Conservation (phyloP, 2,113 vertebrate species). For the Prunella himalayana region DNA sequence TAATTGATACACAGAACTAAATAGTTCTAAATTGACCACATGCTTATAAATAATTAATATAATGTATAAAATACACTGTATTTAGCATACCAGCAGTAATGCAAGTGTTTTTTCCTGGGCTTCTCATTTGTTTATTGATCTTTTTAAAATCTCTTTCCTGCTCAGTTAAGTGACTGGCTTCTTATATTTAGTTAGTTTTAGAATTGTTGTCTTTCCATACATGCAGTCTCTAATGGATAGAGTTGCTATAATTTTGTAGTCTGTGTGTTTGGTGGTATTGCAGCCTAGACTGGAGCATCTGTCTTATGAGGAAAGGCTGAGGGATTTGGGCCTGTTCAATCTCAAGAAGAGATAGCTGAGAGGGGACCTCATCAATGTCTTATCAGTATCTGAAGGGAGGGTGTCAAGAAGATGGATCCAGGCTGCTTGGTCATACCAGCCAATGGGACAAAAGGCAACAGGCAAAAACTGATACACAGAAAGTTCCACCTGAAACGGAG, state of each 20-base stretch:
- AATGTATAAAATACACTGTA: not conserved
- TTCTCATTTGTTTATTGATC: not conserved
- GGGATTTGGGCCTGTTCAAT: not conserved
- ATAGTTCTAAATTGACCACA: not conserved
- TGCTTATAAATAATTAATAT: not conserved
- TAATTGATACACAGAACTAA: not conserved
- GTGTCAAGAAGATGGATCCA: not conserved
- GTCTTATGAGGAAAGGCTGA: not conserved
- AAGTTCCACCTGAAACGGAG: not conserved
- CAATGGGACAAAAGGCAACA: not conserved
- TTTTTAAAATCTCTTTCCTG: not conserved
- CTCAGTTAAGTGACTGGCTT: not conserved
- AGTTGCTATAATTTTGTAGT: not conserved
- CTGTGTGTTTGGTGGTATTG: not conserved
- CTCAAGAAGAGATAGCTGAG: not conserved
- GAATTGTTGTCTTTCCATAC: not conserved
- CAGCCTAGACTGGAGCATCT: not conserved
- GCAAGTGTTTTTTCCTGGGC: not conserved
- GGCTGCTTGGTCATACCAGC: not conserved
- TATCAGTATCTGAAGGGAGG: not conserved
- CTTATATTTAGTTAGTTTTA: not conserved
- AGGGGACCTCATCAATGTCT: not conserved
- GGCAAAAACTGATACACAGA: not conserved
- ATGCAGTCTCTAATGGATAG: fast-evolving
- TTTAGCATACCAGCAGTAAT: not conserved